Conservation (phyloP, 2,113 vertebrate species). For the Mormoops blainvillei region DNA sequence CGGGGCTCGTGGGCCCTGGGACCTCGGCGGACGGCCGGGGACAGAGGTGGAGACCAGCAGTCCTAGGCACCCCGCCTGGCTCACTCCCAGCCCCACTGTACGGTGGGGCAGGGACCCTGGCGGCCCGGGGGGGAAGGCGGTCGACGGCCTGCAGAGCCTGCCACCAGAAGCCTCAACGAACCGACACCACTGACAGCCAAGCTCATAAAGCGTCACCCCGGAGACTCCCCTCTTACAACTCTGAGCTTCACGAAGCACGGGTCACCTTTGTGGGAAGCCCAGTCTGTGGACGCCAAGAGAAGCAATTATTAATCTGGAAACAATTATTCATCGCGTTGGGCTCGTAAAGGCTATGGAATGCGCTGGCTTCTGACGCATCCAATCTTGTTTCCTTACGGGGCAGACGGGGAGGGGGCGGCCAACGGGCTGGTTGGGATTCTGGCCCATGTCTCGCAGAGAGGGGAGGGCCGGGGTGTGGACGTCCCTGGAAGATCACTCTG, state of each 20-base stretch:
- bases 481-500: neutral
- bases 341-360: neutral
- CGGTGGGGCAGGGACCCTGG: neutral
- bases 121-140: neutral
- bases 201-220: neutral
- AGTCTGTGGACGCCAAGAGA: neutral
- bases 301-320: constrained; percentile 24
- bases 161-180: fast-evolving
- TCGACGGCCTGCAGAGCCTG: neutral
- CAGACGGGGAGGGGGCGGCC: neutral
- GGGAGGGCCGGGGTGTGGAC: neutral
- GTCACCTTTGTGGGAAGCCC: neutral
- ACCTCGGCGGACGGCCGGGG: neutral
- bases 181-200: neutral
- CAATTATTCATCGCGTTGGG: neutral
- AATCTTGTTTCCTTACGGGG: neutral
- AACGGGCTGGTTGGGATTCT: neutral
- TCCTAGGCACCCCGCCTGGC: neutral
- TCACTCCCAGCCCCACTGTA: neutral
- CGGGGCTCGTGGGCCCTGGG: neutral
- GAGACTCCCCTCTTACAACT: neutral
- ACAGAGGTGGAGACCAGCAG: neutral
- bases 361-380: neutral
- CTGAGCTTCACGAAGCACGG: neutral
- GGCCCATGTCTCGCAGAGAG: neutral